phyloP scores from a whole-genome alignment of 2,797 vertebrate species.

The Muraenolepis orangiensis region DNA sequence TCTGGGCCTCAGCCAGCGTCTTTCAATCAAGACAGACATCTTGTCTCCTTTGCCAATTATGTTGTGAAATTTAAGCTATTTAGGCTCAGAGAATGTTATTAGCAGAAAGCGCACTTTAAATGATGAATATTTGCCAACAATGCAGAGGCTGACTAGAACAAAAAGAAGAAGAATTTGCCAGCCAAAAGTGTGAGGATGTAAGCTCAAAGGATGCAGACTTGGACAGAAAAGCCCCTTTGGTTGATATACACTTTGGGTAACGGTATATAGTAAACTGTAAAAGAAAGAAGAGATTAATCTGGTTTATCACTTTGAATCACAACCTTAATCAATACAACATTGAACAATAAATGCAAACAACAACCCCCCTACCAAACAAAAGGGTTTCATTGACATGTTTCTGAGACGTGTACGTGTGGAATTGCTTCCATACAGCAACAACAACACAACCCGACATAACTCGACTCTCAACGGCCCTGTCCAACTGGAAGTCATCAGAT shows the following conservation, averaged over 20 bases:
- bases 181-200: neutral
- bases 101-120: neutral
- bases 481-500: no score
- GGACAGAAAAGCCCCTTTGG: neutral
- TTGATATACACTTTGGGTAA: neutral
- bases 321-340: no score
- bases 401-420: no score
- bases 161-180: neutral
- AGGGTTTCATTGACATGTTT: no score
- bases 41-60: constrained; percentile 4
- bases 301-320: neutral
- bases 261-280: neutral
- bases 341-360: no score
- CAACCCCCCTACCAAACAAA: no score
- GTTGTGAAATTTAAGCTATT: neutral
- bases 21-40: neutral
- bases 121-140: neutral
- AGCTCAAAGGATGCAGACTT: neutral
- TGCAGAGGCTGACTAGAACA: neutral
- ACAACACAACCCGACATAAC: no score
- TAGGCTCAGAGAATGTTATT: neutral
- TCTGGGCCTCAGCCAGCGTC: neutral
- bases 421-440: no score
- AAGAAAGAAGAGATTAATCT: neutral
- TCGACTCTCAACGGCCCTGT: no score